Conservation (phyloP, 1,140 invertebrate species). For the Drosophila lini region DNA sequence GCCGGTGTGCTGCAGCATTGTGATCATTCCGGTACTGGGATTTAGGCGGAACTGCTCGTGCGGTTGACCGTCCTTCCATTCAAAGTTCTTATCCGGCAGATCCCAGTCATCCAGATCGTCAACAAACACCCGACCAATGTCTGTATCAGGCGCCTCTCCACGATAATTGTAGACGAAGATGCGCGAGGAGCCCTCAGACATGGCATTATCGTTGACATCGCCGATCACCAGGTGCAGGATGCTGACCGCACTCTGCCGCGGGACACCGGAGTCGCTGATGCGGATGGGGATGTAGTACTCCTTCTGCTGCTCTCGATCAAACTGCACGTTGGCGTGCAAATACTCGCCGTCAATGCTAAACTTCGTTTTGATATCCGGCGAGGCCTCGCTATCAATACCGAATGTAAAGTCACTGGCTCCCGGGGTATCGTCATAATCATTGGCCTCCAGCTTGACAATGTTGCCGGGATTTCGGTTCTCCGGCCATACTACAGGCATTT, state of each 20-base stretch:
- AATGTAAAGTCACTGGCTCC: constrained; percentile 91
- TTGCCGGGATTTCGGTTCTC: constrained; percentile 90
- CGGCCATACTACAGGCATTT: constrained; percentile 91
- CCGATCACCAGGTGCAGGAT: constrained; percentile 94
- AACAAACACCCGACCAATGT: constrained; percentile 95
- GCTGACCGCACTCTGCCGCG: constrained; percentile 89
- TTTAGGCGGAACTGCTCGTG: constrained; percentile 89
- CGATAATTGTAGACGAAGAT: constrained; percentile 97
- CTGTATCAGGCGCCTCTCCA: constrained; percentile 89
- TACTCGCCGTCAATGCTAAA: constrained; percentile 88
- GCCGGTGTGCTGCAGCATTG: constrained; percentile 89
- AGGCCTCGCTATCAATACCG: constrained; percentile 88
- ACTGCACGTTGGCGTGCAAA: constrained; percentile 88
- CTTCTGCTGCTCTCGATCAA: constrained; percentile 95
- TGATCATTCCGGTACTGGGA: constrained; percentile 92
- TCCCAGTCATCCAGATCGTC: constrained; percentile 97
- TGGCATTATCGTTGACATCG: constrained; percentile 95
- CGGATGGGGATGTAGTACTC: constrained; percentile 93
- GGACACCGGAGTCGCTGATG: constrained; percentile 93
- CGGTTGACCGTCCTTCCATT: constrained; percentile 86
- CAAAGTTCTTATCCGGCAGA: constrained; percentile 93
- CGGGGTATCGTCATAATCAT: constrained; percentile 91
- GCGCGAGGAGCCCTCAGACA: constrained; percentile 91
- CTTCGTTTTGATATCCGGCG: constrained; percentile 88
- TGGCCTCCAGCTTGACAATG: constrained; percentile 90